A percentile compares a stretch with the other conserved stretches of the same genome.
phyloP scores from a whole-genome alignment of 1,140 invertebrate genomes.

The Bombyx mori region ASM3026992v2 NC_085112.1:9452501-9453000 shows the following conservation, averaged over 20 bases:
- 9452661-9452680: constrained; percentile 20
- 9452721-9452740: constrained; percentile 5
- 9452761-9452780: background rate
- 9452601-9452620: background rate
- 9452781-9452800: background rate
- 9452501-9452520: too few species aligned
- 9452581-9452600: background rate
- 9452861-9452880: too few species aligned
- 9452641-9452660: constrained; percentile 37
- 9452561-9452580: background rate
- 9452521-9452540: too few species aligned
- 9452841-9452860: too few species aligned
- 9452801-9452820: background rate
- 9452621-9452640: constrained; percentile 37
- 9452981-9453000: too few species aligned
- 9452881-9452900: too few species aligned
- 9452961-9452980: too few species aligned
- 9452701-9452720: constrained; percentile 1
- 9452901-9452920: too few species aligned
- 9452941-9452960: too few species aligned
- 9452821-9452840: too few species aligned
- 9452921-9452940: too few species aligned
- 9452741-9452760: background rate
- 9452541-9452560: background rate
- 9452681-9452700: constrained; percentile 12